Conservation (phyloP, 2,888 invertebrate genomes). For the Nomada ruficornis region DNA sequence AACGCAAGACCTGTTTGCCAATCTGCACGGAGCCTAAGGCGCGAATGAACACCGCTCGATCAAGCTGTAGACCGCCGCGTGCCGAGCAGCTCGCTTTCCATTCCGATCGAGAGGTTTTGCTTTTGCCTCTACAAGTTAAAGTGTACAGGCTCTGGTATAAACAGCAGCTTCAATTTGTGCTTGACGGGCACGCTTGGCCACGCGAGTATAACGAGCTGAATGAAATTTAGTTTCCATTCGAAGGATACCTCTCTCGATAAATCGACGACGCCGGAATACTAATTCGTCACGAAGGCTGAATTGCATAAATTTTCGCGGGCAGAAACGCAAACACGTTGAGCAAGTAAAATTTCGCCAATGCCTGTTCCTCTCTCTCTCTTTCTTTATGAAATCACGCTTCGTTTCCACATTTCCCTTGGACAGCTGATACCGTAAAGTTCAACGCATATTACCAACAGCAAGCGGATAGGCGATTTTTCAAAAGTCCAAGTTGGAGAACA, state of each 20-base stretch:
- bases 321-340: conserved; percentile 37
- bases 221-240: conserved; percentile 54
- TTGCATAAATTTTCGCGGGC: conserved; percentile 46
- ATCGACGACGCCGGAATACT: conserved; percentile 44
- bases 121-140: conserved; percentile 37
- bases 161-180: conserved; percentile 24
- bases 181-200: conserved; percentile 34
- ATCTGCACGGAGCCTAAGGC: conserved; percentile 46
- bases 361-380: background rate
- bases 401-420: background rate
- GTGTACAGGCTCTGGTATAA: conserved; percentile 34
- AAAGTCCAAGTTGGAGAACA: too few relatives aligned
- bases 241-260: conserved; percentile 28
- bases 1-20: conserved; percentile 16
- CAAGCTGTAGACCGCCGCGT: conserved; percentile 33
- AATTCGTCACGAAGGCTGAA: conserved; percentile 41
- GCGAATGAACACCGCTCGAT: conserved; percentile 46
- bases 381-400: too few relatives aligned
- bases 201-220: conserved; percentile 35
- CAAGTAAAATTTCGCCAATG: conserved; percentile 16
- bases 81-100: conserved; percentile 59
- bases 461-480: background rate
- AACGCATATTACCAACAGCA: background rate
- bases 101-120: conserved; percentile 60
- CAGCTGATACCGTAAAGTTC: background rate